Base-by-base conservation (phyloP, 2,888 invertebrate genomes). In the Dexiosoma caninum region DNA sequence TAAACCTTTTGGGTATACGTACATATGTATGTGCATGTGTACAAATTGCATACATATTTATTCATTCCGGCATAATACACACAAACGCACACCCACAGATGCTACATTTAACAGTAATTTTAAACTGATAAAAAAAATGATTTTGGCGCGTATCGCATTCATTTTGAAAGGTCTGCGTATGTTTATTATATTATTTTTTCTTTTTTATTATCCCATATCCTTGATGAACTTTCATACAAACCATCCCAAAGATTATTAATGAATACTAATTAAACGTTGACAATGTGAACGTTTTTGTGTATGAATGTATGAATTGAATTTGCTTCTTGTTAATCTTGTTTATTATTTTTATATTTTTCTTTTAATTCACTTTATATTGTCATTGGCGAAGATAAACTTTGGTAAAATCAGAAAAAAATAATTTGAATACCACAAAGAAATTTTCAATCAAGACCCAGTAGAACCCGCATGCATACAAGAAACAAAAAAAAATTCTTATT, bases 191-290 rank as follows among this genome's bases (percentile, higher is more conserved):
- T n/a, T 27, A n/a, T 49, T 49, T 19, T 14, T 49, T 27, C n/a
- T n/a, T n/a, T n/a, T n/a, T 32, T 32, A 21, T 35, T 27, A 16
- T 6, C 59, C 14, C 16, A 51, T 51, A 30, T 51, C 37, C 27
- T 42, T 30, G 0, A 21, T 30, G 40, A 49, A 53, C 9, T 62
- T 62, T 40, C 9, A 10, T 53, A 21, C 16, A 57, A n/a, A 51
- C 16, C 42, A 60, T 27, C n/a, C 64, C 49, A 62, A 64, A 70
- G 70, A 77, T 49, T 70, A 64, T 77, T 77, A 69, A 81, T 81
- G 76, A 77, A 81, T 81, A 77, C 81, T 81, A 77, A 81, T 81
- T 81, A 77, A 81, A 69, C 60, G 67, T 64, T 81, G 81, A 74
- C 67, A 77, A 77, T 66, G 51, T 59, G 57, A 64, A 69, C 9